A percentile compares a stretch with the other conserved stretches of the same genome.
Conservation (phyloP, 2,113 vertebrate genomes). For the Upupa epops region DNA sequence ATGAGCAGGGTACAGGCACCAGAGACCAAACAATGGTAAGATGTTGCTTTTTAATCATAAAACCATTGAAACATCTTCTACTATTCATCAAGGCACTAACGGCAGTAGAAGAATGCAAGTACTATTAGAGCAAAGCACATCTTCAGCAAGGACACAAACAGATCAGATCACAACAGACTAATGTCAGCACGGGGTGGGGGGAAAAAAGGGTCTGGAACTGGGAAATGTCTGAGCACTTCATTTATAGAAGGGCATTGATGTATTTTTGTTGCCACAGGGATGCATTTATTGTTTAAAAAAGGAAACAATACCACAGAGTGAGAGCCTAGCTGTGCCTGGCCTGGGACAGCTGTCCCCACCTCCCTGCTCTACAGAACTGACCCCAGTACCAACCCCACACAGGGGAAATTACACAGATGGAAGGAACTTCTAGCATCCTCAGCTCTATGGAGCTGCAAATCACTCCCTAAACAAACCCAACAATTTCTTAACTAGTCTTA, state of each 20-base stretch:
- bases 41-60: conserved; percentile 15
- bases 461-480: not conserved
- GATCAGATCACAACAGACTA: not conserved
- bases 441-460: not conserved
- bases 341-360: not conserved
- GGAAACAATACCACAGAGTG: not conserved
- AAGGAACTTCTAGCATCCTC: not conserved
- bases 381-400: not conserved
- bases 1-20: not conserved
- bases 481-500: not conserved
- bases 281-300: not conserved
- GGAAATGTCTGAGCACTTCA: not conserved
- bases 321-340: not conserved
- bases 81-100: not conserved
- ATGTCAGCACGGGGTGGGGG: not conserved
- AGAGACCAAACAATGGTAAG: not conserved
- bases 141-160: not conserved
- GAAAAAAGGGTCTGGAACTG: not conserved
- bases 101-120: not conserved
- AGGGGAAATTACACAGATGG: rapidly evolving
- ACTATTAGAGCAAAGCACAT: not conserved
- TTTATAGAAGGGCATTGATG: not conserved
- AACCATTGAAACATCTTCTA: conserved; percentile 11
- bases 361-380: not conserved
- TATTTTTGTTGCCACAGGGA: not conserved